phyloP scores from a whole-genome alignment of 1,140 invertebrate genomes.

The Scaptomyza hsui region DNA sequence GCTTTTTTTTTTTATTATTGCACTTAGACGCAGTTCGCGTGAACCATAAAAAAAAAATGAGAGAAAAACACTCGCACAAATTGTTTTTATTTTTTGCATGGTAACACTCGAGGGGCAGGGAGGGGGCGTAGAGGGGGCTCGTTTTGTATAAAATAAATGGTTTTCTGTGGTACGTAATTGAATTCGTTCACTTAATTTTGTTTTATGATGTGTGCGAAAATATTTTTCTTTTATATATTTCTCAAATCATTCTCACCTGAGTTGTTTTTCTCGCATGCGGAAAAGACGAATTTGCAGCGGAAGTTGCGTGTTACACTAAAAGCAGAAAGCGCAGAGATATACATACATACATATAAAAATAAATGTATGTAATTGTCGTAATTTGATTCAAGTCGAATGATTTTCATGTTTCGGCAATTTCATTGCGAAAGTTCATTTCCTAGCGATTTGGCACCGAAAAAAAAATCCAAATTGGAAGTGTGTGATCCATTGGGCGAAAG shows the following conservation, averaged over 20 bases:
- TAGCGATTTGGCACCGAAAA: slow-evolving; percentile 35
- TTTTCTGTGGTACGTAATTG: slow-evolving; percentile 61
- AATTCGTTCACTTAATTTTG: slow-evolving; percentile 56
- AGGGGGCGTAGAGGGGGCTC: slow-evolving; percentile 8
- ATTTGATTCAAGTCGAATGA: slow-evolving; percentile 60
- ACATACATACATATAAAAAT: slow-evolving; percentile 8
- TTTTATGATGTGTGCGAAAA: slow-evolving; percentile 12
- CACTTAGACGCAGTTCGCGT: slow-evolving; percentile 27
- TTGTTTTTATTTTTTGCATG: slow-evolving; percentile 36
- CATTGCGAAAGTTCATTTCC: slow-evolving; percentile 52
- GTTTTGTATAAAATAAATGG: slow-evolving; percentile 44
- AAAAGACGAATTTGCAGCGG: slow-evolving; percentile 77
- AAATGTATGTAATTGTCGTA: slow-evolving; percentile 28
- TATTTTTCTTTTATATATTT: slow-evolving; percentile 20
- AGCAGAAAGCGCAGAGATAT: slow-evolving; percentile 3
- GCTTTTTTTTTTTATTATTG: slow-evolving; percentile 21
- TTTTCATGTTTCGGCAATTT: slow-evolving; percentile 61
- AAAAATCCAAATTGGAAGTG: neutral
- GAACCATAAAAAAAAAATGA: slow-evolving; percentile 14
- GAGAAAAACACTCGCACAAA: slow-evolving; percentile 22
- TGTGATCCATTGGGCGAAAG: slow-evolving; percentile 3
- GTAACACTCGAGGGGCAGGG: no score
- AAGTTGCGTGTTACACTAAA: slow-evolving; percentile 65
- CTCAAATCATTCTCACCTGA: slow-evolving; percentile 63
- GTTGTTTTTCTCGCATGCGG: slow-evolving; percentile 48